Base-by-base conservation (phyloP, 2,888 invertebrate genomes). In the Scaeva pyrastri region DNA sequence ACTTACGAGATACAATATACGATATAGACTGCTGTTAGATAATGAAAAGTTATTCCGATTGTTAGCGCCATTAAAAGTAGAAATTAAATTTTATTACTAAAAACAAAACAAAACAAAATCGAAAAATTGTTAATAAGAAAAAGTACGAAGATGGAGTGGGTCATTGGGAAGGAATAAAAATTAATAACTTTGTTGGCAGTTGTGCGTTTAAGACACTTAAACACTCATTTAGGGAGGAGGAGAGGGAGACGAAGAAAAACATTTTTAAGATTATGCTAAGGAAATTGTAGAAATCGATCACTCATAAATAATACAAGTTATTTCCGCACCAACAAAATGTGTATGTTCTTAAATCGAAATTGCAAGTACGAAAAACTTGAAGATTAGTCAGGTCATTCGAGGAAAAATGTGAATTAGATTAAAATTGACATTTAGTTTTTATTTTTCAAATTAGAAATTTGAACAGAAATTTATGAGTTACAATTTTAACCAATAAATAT, bases 51-150 rank as follows among this genome's bases (percentile, higher is more conserved):
- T 60, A 73, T 62, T 74, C 36, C 70, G 64, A 64, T 79, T 50
- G 60, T 64, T 62, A 50, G 62, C 56, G 73, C 64, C 26, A 83
- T 78, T 74, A 70, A 50, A 48, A 64, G 26, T 2, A 7, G 7
- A 21, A 11, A 50, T 66, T 66, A 21, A 66, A 66, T 36, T 31
- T 26, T 64, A 16, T 6, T 64, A 12, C 16, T 26, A 16, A 45
- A 12, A 60, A 11, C 14, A n/a, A 4, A n/a, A 3, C n/a, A 14
- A 36, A 23, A 10, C n/a, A 12, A 12, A n/a, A n/a, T n/a, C n/a
- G n/a, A n/a, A n/a, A 43, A 45, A 62, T 39, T 21, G 11, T 60
- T 39, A 60, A 14, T n/a, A 41, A 41, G 8, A 39, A 21, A 21
- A 41, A 36, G 10, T 16, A 19, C 10, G 14, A 58, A 39, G 58